Percentiles rank a stretch among this genome's conserved stretches.
These are phyloP conservation scores for Morelia viridis DNA, from an alignment of 2,797 vertebrate species.

Conservation along the genomic window DNA sequence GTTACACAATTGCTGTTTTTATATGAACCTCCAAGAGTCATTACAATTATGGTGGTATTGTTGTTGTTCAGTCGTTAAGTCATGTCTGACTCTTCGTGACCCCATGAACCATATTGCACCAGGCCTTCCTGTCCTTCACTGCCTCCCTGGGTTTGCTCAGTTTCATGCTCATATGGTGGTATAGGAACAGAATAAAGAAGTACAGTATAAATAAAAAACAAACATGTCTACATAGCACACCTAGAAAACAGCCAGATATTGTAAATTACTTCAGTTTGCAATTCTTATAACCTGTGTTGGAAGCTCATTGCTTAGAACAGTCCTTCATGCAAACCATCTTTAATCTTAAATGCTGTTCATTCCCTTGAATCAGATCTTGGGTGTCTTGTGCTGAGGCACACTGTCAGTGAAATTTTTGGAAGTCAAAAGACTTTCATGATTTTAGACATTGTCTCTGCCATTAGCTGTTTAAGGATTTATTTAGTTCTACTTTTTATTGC, in stretches of 20 bases:
- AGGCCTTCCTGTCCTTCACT: too few species aligned
- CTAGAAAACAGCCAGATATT: background rate
- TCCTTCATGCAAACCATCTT: background rate
- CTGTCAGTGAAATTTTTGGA: background rate
- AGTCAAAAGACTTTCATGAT: constrained; percentile 5
- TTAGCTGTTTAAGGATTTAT: background rate
- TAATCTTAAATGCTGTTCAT: background rate
- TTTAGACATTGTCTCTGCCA: constrained; percentile 7
- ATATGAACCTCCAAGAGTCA: background rate
- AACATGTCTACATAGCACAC: background rate
- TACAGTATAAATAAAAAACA: background rate
- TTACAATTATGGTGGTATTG: background rate
- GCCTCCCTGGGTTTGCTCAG: too few species aligned
- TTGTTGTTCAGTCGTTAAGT: too few species aligned
- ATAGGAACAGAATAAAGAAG: background rate
- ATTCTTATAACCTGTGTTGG: background rate
- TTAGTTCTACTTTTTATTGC: background rate
- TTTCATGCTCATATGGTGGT: background rate
- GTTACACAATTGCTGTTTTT: background rate
- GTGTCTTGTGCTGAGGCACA: background rate
- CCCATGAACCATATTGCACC: too few species aligned
- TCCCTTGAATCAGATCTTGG: constrained; percentile 36
- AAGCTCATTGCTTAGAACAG: background rate
- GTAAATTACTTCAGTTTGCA: background rate
- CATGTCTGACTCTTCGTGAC: too few species aligned